Conservation (phyloP, 2,797 vertebrate genomes). For the Microctenopoma steveboyesi region DNA sequence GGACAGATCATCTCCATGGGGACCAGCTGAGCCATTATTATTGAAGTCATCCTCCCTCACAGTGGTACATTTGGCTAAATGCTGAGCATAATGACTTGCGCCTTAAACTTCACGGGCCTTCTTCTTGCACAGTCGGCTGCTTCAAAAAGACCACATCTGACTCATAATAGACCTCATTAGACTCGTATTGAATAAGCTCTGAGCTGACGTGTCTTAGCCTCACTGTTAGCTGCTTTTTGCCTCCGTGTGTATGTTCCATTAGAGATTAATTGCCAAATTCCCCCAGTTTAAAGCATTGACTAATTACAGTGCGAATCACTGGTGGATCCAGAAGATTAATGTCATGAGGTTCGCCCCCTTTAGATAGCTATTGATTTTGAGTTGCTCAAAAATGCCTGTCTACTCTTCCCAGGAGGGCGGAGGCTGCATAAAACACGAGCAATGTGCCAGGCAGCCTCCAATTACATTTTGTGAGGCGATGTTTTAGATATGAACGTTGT, state of each 20-base stretch:
- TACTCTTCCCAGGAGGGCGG: constrained; percentile 60
- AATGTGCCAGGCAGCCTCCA: constrained; percentile 48
- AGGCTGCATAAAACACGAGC: constrained; percentile 47
- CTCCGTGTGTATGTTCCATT: constrained; percentile 68
- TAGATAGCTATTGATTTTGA: constrained; percentile 85
- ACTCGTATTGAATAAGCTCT: constrained; percentile 70
- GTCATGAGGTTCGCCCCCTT: constrained; percentile 73
- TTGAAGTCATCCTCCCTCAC: constrained; percentile 57
- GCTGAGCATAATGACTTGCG: constrained; percentile 63
- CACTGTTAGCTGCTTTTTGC: constrained; percentile 49
- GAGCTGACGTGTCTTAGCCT: constrained; percentile 55
- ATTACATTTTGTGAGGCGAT: constrained; percentile 54
- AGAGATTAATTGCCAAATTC: constrained; percentile 83
- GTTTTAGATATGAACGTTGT: constrained; percentile 51
- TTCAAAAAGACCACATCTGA: constrained; percentile 72
- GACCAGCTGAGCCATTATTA: constrained; percentile 62
- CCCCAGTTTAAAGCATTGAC: constrained; percentile 80
- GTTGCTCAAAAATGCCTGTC: constrained; percentile 75
- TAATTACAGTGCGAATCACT: constrained; percentile 76
- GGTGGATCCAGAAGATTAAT: constrained; percentile 83
- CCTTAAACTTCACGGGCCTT: constrained; percentile 56
- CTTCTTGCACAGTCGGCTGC: constrained; percentile 68
- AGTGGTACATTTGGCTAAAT: constrained; percentile 62
- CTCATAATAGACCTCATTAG: constrained; percentile 79
- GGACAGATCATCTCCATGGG: constrained; percentile 56